Base-by-base conservation (phyloP, 1,140 invertebrate genomes). In the Idris sp. region DNA sequence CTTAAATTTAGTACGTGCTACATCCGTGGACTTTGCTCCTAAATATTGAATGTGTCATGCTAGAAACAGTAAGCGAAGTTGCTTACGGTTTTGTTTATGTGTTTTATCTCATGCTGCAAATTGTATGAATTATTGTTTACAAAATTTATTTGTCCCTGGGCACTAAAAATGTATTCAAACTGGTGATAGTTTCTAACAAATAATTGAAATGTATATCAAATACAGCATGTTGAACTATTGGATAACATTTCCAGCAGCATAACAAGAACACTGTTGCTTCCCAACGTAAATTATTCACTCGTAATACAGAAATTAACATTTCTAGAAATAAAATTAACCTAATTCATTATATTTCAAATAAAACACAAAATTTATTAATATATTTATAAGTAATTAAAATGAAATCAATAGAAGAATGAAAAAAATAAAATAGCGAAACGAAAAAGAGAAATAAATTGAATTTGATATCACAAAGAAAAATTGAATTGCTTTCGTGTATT, bases 91-190 rank as follows among this genome's bases (percentile, higher is more conserved):
- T 62, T 51, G 58, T 49, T 16, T 33, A 10, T 25, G 25, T 22
- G 44, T 62, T 62, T 62, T 51, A 62, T 62, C 59, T 43, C 31
- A 0, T 3, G 18, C 16, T 26, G 30, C 46, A 26, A 51, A 53
- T 51, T 43, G 38, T 35, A 64, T 64, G 59, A 64, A 64, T 43
- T 64, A 64, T 64, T 44, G 38, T 53, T 22, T 26, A 16, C 18
- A 35, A 13, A 30, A 64, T 62, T 62, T 62, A 62, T 64, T 43
- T 25, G 19, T 53, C 59, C 38, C 36, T 9, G 8, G 48, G 14
- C 15, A 30, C 48, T 51, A 26, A 49, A 62, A 40, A 62, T 62
- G 33, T 51, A 7, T 11, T 40, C n/a, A 2, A 1, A 6, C 25
- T 22, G 4, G 16, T 31, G 31, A 41, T 51, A 41, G 58, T 49